Conservation (phyloP, 1,140 invertebrate species). For the Drosophila virilis region DNA sequence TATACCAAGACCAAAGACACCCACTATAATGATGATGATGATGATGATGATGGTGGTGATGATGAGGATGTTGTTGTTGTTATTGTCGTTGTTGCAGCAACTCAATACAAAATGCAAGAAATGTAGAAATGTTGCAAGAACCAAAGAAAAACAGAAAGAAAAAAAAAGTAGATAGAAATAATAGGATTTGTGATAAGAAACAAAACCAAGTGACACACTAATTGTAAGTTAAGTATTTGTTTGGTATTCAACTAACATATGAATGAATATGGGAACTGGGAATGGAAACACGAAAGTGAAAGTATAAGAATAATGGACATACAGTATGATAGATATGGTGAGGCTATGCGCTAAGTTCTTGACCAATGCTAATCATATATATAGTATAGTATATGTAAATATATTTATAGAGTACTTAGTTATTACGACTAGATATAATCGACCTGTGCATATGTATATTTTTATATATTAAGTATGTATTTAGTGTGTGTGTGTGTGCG, state of each 20-base stretch:
- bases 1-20: constrained; percentile 30
- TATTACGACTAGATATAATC: constrained; percentile 33
- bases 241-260: constrained; percentile 16
- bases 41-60: background rate
- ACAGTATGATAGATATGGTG: constrained; percentile 33
- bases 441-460: constrained; percentile 39
- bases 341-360: constrained; percentile 48
- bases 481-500: constrained; percentile 15
- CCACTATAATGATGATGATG: constrained; percentile 12
- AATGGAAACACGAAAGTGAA: constrained; percentile 11
- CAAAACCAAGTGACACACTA: constrained; percentile 11
- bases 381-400: constrained; percentile 37
- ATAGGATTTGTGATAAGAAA: constrained; percentile 16
- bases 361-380: constrained; percentile 52
- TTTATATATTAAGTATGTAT: constrained; percentile 9
- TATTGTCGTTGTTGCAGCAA: constrained; percentile 38
- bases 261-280: constrained; percentile 1
- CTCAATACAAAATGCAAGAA: constrained; percentile 69
- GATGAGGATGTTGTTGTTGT: background rate
- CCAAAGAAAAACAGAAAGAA: constrained; percentile 8
- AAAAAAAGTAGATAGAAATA: background rate
- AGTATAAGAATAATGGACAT: constrained; percentile 22
- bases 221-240: constrained; percentile 21
- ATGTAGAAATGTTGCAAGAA: constrained; percentile 7
- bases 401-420: constrained; percentile 23